Base-by-base conservation (phyloP, 2,888 invertebrate genomes). In the Lasioglossum calceatum region DNA sequence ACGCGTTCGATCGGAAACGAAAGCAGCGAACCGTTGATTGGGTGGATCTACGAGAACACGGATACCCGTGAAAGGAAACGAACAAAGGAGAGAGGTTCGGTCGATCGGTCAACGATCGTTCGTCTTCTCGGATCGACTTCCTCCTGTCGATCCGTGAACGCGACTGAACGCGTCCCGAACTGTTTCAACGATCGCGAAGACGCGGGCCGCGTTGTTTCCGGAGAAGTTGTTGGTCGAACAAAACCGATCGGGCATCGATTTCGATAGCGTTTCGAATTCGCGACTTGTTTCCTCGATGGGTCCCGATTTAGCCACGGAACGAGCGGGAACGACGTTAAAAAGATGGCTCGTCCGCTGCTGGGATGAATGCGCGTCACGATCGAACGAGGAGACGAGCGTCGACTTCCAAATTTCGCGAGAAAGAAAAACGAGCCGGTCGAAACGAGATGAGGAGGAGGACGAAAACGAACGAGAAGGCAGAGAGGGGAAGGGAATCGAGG, bases 291-390 rank as follows among this genome's bases (percentile, higher is more conserved):
- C 39, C 27, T 67, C 61, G 70, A 44, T 36, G 83, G 32, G 72
- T 88, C 84, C 74, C 88, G 89, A 90, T 90, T 89, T 90, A 89
- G 90, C 87, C 88, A 54, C 87, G 87, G 89, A 75, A 77, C 81
- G 82, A 47, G 73, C 70, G 70, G 23, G 82, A 85, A 89, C 81
- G 84, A 82, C 88, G 77, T 86, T 83, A 89, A 89, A 91, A 89
- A 90, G 84, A 85, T 86, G 85, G 79, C 87, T 87, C 83, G 84
- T 75, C 82, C 76, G 81, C 39, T 74, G 76, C 42, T 42, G 50
- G 74, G 77, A 90, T 84, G 84, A 91, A 90, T 89, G 89, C 88
- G 84, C 73, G 88, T 89, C 90, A 91, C 89, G 90, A 32, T 75
- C 81, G 71, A 77, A 54, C 84, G 74, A n/a, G 47, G 82, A 75